These are phyloP conservation scores for Oligia latruncula DNA, from an alignment of 2,888 invertebrate genomes.

Conservation along the genomic window DNA sequence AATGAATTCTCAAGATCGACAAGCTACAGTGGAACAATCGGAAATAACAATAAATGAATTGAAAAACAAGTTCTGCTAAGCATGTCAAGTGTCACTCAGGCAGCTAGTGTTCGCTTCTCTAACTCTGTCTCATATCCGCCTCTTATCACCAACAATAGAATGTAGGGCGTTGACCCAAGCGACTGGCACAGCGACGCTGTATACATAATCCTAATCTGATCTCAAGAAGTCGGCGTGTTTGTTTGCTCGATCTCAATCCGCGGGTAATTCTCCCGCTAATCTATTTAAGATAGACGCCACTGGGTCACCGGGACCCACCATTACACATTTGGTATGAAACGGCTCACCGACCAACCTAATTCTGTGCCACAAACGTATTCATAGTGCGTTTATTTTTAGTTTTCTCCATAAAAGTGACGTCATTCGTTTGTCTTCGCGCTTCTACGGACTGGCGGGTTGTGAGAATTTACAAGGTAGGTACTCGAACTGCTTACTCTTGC, in stretches of 20 bases:
- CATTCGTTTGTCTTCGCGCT: constrained; percentile 43
- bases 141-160: constrained; percentile 32
- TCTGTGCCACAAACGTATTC: constrained; percentile 54
- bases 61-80: neutral
- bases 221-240: constrained; percentile 56
- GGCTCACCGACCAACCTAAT: constrained; percentile 50
- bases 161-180: constrained; percentile 38
- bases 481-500: neutral
- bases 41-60: neutral
- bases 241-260: constrained; percentile 62
- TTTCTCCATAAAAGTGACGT: constrained; percentile 57
- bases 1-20: neutral
- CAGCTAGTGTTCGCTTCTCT: neutral
- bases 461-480: neutral
- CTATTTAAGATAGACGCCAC: constrained; percentile 58
- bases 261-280: constrained; percentile 53
- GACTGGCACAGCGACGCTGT: constrained; percentile 24
- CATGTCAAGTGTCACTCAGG: neutral
- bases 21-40: neutral
- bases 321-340: constrained; percentile 39
- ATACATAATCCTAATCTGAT: constrained; percentile 55
- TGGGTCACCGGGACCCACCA: constrained; percentile 53
- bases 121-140: neutral
- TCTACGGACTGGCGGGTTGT: constrained; percentile 4
- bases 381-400: constrained; percentile 57